A percentile compares a stretch with the other conserved stretches of the same genome.
Evolutionary conservation across 2,797 vertebrate species (phyloP).

Genomic region (Characodon lateralis): DNA sequence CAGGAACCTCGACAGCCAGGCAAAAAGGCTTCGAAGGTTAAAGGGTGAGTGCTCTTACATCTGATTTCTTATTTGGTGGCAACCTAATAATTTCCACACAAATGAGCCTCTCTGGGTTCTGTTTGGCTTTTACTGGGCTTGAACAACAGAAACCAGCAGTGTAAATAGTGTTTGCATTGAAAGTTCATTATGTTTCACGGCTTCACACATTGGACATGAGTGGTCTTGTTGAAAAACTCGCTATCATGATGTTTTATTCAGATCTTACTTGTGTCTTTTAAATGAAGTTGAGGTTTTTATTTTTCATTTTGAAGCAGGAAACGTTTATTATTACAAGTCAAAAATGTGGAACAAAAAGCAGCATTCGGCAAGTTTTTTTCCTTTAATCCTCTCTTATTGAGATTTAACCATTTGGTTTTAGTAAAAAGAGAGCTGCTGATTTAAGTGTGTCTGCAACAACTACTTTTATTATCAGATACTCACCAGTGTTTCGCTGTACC

Average conservation of each 20-base stretch:
- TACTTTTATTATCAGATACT: constrained; percentile 65
- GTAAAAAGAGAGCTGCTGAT: constrained; percentile 67
- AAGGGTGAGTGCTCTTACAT: constrained; percentile 85
- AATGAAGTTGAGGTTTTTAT: constrained; percentile 31
- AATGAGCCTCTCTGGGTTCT: constrained; percentile 7
- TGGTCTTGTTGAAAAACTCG: constrained; percentile 40
- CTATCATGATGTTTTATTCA: constrained; percentile 41
- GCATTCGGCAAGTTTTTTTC: constrained; percentile 31
- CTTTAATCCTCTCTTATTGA: constrained; percentile 27
- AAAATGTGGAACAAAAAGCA: constrained; percentile 39
- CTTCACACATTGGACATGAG: constrained; percentile 34
- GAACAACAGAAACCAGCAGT: constrained; percentile 5
- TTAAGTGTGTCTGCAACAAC: constrained; percentile 58
- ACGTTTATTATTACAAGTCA: constrained; percentile 33
- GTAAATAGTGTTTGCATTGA: constrained; percentile 36
- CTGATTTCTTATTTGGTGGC: background rate
- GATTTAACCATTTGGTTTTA: constrained; percentile 34
- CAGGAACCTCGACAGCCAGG: constrained; percentile 94
- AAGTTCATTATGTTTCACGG: constrained; percentile 40
- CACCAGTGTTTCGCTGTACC: constrained; percentile 49
- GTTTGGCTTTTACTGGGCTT: constrained; percentile 10
- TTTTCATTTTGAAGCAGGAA: background rate
- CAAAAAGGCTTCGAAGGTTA: constrained; percentile 97
- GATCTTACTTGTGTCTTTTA: constrained; percentile 12
- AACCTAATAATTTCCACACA: background rate